These are phyloP conservation scores for Andrena praecox DNA, from an alignment of 2,888 invertebrate genomes.

Conservation along the genomic window DNA sequence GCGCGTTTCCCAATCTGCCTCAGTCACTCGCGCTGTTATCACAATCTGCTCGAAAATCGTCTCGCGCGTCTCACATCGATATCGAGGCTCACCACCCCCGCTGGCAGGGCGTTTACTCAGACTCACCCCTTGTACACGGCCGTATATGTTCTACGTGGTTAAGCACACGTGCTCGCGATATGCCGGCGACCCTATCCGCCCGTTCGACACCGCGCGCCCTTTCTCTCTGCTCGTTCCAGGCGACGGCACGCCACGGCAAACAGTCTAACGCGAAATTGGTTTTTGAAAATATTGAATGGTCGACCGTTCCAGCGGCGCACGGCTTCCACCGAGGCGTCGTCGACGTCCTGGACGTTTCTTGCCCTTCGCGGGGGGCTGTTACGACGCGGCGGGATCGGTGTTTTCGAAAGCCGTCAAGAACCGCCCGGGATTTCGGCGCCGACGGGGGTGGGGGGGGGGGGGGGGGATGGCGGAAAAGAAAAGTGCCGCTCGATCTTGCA, in stretches of 20 bases:
- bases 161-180: slow-evolving; percentile 75
- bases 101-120: slow-evolving; percentile 44
- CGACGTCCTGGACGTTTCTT: slow-evolving; percentile 8
- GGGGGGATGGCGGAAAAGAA: neutral
- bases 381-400: neutral
- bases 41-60: slow-evolving; percentile 33
- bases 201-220: neutral
- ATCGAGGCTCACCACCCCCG: slow-evolving; percentile 10
- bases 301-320: slow-evolving; percentile 46
- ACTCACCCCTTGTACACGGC: slow-evolving; percentile 45
- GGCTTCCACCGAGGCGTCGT: slow-evolving; percentile 32
- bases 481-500: slow-evolving; percentile 44
- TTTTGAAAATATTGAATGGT: slow-evolving; percentile 76
- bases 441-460: no score
- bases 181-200: slow-evolving; percentile 32
- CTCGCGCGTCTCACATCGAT: slow-evolving; percentile 38
- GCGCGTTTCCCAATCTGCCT: slow-evolving; percentile 17
- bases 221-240: slow-evolving; percentile 23
- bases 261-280: slow-evolving; percentile 75
- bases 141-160: slow-evolving; percentile 73
- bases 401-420: slow-evolving; percentile 34
- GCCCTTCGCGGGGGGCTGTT: neutral
- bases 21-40: slow-evolving; percentile 26
- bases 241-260: slow-evolving; percentile 66
- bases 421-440: slow-evolving; percentile 41